Evolutionary conservation across 23 tunicate species (phyloP).

Genomic region (Halocynthia aurantium): DNA sequence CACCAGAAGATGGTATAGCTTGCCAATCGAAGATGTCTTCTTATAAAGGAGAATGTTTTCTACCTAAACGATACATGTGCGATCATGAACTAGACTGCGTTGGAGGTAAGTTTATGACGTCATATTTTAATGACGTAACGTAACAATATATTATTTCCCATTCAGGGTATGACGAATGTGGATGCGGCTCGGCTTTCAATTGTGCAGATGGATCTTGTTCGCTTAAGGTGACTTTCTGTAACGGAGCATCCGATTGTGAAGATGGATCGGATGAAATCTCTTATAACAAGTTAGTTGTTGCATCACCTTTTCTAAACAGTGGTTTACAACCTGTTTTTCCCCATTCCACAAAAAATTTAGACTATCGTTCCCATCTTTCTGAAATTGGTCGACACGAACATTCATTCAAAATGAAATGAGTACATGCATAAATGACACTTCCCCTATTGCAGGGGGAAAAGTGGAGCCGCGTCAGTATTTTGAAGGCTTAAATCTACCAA

Average conservation of each 20-base stretch:
- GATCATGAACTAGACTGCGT: constrained; percentile 17
- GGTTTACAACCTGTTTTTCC: too few species aligned
- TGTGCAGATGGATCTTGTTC: not conserved
- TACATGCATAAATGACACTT: too few species aligned
- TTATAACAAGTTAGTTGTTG: not conserved
- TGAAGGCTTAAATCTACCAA: too few species aligned
- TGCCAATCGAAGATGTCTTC: not conserved
- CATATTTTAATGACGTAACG: too few species aligned
- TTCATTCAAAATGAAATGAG: too few species aligned
- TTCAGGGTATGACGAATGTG: constrained; percentile 1
- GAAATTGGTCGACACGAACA: too few species aligned
- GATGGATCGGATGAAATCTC: not conserved
- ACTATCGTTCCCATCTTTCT: too few species aligned
- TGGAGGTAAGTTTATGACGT: constrained; percentile 2
- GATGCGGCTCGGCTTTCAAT: not conserved
- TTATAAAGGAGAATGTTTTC: not conserved
- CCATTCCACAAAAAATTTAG: too few species aligned
- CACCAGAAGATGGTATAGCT: not conserved
- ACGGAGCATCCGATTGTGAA: not conserved
- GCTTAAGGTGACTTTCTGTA: not conserved
- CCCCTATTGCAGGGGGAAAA: too few species aligned
- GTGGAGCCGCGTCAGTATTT: too few species aligned
- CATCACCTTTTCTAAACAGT: not conserved
- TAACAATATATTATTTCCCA: too few species aligned
- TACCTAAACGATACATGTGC: not conserved